phyloP scores from a whole-genome alignment of 2,888 invertebrate species.

The Scotopteryx bipunctaria region DNA sequence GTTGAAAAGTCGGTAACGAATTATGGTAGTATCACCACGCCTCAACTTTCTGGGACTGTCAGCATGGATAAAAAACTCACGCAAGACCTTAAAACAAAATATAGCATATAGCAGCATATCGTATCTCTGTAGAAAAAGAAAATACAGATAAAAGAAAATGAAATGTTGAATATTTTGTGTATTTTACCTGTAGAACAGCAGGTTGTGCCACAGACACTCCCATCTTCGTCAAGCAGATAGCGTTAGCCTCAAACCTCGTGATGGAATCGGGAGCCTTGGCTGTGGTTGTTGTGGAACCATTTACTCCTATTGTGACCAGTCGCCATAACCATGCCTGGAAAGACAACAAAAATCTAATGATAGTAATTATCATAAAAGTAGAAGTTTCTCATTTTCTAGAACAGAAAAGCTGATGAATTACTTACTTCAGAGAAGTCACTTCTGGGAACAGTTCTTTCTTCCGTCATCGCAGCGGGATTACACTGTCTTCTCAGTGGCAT shows the following conservation, averaged over 20 bases:
- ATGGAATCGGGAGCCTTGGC: constrained; percentile 70
- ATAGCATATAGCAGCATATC: no score
- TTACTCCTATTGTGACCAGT: constrained; percentile 58
- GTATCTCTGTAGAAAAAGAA: no score
- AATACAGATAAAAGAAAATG: no score
- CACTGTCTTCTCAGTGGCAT: constrained; percentile 36
- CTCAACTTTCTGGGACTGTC: constrained; percentile 86
- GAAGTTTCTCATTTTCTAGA: no score
- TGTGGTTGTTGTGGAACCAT: constrained; percentile 48
- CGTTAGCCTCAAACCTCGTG: constrained; percentile 68
- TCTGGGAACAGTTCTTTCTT: constrained; percentile 53
- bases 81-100: constrained; percentile 84
- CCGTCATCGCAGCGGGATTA: constrained; percentile 47
- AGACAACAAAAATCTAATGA: not conserved
- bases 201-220: constrained; percentile 71
- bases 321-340: constrained; percentile 88
- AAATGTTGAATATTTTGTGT: no score
- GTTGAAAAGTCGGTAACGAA: constrained; percentile 88
- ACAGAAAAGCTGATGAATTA: no score
- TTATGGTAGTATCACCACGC: constrained; percentile 85
- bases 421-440: constrained; percentile 71
- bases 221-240: constrained; percentile 64
- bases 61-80: constrained; percentile 90
- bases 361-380: no score
- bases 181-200: constrained; percentile 86